Conservation (phyloP, 2,113 vertebrate genomes). For the Geococcyx californianus region DNA sequence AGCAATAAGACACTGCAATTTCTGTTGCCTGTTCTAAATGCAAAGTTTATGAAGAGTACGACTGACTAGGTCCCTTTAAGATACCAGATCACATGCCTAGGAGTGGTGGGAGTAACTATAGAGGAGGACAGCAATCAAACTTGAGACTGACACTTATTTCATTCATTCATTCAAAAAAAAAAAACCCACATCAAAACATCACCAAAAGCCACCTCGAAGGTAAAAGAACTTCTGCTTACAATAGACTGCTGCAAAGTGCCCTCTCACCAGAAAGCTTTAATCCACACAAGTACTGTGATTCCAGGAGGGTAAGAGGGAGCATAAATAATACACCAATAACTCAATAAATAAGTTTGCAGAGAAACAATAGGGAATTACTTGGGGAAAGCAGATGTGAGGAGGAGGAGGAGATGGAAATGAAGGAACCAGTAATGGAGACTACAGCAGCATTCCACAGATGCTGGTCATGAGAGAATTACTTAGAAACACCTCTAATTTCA, state of each 20-base stretch:
- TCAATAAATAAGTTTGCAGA: not conserved
- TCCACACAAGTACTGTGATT: rapidly evolving
- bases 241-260: not conserved
- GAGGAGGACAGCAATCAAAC: not conserved
- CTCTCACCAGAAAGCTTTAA: rapidly evolving
- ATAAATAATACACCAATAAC: not conserved
- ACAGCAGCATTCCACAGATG: not conserved
- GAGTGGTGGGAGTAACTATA: not conserved
- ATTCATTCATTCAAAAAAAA: not conserved
- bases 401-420: not conserved
- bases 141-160: not conserved
- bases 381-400: not conserved
- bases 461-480: not conserved
- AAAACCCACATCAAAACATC: not conserved
- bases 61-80: too few relatives aligned
- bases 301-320: not conserved
- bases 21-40: not conserved
- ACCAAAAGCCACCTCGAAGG: not conserved
- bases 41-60: not conserved
- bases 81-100: not conserved
- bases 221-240: not conserved
- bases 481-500: not conserved
- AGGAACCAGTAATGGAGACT: not conserved
- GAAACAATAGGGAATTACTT: not conserved
- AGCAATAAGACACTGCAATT: not conserved